Evolutionary conservation across 2,797 vertebrate genomes (phyloP), one percentile per base, ranked within the genome.

Genomic region (Enoplosus armatus): DNA sequence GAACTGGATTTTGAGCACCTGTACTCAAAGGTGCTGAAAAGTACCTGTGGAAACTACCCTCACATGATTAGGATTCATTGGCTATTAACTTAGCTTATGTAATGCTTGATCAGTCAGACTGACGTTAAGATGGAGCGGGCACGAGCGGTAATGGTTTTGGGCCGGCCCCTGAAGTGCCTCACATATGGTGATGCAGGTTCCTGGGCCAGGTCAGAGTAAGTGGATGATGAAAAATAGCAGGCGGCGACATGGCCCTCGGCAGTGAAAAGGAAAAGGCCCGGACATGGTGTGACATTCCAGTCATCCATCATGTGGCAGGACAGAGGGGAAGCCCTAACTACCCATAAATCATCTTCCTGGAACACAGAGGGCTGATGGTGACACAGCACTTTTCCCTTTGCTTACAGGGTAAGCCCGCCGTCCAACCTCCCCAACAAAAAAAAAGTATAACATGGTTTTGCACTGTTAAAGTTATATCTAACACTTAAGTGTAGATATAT

Each of bases 341-440:
- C 93, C 94, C 93, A 97, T 96, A 95, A 95, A 97, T 96, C 95
- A 95, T 85, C 72, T 90, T 92, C 92, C 91, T 91, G 91, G 92
- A 71, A 75, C 31, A 74, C 22, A 76, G 37, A 51, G 29, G 50
- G 39, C 50, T 56, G 72, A 67, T 37, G 47, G 60, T 83, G 87
- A 80, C 62, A 72, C 51, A 61, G 77, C 51, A 43, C 12, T 72
- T 79, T 78, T 56, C 29, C 60, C 43, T 64, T 51, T 68, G 56
- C 71, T 77, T 45, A 76, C 47, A 74, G 71, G 47, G 54, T 33
- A 51, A 68, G 39, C 15, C 35, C 39, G 41, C 55, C 12, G 16
- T 33, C 8, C 20, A 62, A 45, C 27, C 31, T 31, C 5, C 15
- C 20, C 7, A 3, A 24, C 20, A 47, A 37, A 15, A 51, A 18